phyloP scores from a whole-genome alignment of 2,888 invertebrate genomes.

The Chymomyza caudatula region DNA sequence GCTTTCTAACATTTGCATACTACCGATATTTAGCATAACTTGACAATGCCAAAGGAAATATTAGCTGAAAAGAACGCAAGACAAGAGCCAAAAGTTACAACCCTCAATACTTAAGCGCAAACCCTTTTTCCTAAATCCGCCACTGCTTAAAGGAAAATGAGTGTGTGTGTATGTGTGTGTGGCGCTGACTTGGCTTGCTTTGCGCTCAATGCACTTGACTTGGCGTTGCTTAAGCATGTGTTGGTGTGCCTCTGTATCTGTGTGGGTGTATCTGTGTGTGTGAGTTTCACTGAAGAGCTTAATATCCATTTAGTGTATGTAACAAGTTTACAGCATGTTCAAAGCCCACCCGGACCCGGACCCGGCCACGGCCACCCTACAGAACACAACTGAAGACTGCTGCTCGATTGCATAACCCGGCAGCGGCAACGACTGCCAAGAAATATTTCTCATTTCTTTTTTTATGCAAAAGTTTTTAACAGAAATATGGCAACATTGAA shows the following conservation, averaged over 20 bases:
- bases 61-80: too few relatives aligned
- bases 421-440: not conserved
- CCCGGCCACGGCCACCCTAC: not conserved
- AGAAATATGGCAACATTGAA: not conserved
- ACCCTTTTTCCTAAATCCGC: not conserved
- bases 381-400: not conserved
- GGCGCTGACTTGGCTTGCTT: slow-evolving; percentile 30
- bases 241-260: not conserved
- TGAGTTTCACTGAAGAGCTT: slow-evolving; percentile 51
- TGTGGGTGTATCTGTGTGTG: slow-evolving; percentile 2
- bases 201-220: slow-evolving; percentile 61
- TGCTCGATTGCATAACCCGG: not conserved
- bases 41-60: too few relatives aligned
- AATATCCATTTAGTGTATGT: slow-evolving; percentile 70
- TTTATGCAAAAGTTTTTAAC: not conserved
- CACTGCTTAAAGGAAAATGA: not conserved
- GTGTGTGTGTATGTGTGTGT: slow-evolving; percentile 14
- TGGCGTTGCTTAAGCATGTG: slow-evolving; percentile 56
- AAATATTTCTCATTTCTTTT: not conserved
- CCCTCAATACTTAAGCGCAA: not conserved
- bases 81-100: not conserved
- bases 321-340: slow-evolving; percentile 48
- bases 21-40: too few relatives aligned
- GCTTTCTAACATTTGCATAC: too few relatives aligned
- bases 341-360: not conserved